Percentiles rank a stretch among this genome's conserved stretches.
Conservation (phyloP, 2,797 vertebrate genomes). For the Dipus sagitta region DNA sequence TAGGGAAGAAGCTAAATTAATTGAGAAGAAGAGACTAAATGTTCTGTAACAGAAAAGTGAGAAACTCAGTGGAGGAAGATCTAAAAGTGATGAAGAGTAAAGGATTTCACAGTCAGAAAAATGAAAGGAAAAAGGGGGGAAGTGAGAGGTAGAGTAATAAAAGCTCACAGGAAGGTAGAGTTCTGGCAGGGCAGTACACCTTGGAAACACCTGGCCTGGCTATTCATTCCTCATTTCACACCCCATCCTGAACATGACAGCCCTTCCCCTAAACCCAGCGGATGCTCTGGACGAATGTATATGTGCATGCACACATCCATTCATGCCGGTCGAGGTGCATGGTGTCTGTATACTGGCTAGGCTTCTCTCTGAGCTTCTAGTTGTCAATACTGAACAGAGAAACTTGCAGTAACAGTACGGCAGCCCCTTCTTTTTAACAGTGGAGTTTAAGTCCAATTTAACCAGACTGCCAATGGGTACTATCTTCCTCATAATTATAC, state of each 20-base stretch:
- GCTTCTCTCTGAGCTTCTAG: background rate
- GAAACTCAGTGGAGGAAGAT: background rate
- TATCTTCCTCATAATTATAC: background rate
- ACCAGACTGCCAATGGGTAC: rapidly evolving
- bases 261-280: no score
- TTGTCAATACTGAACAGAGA: background rate
- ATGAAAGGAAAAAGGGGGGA: no score
- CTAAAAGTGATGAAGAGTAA: background rate
- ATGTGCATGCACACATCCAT: background rate
- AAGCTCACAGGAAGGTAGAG: no score
- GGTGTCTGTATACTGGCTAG: rapidly evolving
- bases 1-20: background rate
- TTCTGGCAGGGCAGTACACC: no score
- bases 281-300: background rate
- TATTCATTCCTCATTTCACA: rapidly evolving
- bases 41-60: background rate
- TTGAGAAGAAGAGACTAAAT: background rate
- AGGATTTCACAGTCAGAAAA: background rate
- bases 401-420: background rate
- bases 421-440: background rate
- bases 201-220: rapidly evolving
- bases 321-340: no score
- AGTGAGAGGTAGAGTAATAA: background rate
- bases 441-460: background rate
- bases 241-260: background rate